phyloP scores from a whole-genome alignment of 2,888 invertebrate species.

The Thereva nobilitata region DNA sequence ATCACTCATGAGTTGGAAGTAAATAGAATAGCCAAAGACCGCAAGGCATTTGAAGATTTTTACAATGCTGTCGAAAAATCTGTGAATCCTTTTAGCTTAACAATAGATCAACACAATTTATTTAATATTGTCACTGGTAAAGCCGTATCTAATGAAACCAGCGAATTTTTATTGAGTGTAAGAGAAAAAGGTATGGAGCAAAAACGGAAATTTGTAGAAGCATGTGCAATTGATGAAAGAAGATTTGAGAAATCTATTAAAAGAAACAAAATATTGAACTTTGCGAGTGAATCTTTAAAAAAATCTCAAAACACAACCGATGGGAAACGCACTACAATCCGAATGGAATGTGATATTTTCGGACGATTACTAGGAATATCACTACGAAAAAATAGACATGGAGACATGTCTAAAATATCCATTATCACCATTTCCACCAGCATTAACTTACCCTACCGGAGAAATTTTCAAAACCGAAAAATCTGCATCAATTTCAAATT shows the following conservation, averaged over 20 bases:
- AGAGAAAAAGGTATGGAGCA: too few relatives aligned
- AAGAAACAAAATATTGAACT: constrained; percentile 24
- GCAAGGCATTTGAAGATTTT: too few relatives aligned
- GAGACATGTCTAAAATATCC: constrained; percentile 29
- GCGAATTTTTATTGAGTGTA: too few relatives aligned
- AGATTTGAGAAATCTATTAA: constrained; percentile 46
- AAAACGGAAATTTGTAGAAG: too few relatives aligned
- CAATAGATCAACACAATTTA: too few relatives aligned
- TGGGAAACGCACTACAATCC: constrained; percentile 13
- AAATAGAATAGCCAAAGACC: too few relatives aligned
- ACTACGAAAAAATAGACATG: constrained; percentile 18
- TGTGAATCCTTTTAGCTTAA: too few relatives aligned
- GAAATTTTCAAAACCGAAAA: constrained; percentile 39
- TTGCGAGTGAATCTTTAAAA: constrained; percentile 15
- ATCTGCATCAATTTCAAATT: too few relatives aligned
- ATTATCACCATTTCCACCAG: constrained; percentile 33
- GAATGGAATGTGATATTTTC: constrained; percentile 26
- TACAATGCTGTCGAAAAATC: too few relatives aligned
- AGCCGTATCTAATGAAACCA: too few relatives aligned
- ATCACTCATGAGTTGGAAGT: too few relatives aligned
- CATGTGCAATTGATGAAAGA: constrained; percentile 40
- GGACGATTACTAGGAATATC: constrained; percentile 30
- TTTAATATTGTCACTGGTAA: too few relatives aligned
- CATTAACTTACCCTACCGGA: constrained; percentile 33
- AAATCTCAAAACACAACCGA: constrained; percentile 1